These are phyloP conservation scores for Lithophane semibrunnea DNA, from an alignment of 2,888 invertebrate species.

Conservation along the genomic window DNA sequence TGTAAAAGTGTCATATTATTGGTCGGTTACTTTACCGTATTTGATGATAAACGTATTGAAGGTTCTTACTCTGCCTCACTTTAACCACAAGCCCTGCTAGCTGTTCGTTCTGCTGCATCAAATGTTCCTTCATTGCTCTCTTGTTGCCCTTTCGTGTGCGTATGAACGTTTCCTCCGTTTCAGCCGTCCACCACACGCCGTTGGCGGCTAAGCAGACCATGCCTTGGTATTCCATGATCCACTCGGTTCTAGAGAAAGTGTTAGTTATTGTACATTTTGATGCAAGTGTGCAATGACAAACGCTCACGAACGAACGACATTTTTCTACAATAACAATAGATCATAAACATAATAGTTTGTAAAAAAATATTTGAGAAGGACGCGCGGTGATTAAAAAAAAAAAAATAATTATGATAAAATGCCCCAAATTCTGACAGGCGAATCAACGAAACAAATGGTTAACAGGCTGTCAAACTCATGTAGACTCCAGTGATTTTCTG, in stretches of 20 bases:
- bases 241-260: slow-evolving; percentile 92
- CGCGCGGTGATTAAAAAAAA: not conserved
- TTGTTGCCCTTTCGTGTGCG: slow-evolving; percentile 93
- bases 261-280: not conserved
- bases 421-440: too few species aligned
- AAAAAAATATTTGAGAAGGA: not conserved
- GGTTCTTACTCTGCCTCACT: slow-evolving; percentile 84
- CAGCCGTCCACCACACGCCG: slow-evolving; percentile 99
- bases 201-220: slow-evolving; percentile 96
- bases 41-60: not conserved
- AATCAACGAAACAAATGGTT: too few species aligned
- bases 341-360: not conserved
- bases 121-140: slow-evolving; percentile 97
- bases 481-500: too few species aligned
- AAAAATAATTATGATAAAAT: too few species aligned
- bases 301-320: not conserved
- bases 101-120: slow-evolving; percentile 94
- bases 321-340: not conserved
- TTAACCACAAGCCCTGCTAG: slow-evolving; percentile 95
- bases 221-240: slow-evolving; percentile 97
- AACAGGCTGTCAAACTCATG: too few species aligned
- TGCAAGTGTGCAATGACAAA: not conserved
- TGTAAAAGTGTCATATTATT: not conserved
- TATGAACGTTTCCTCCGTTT: slow-evolving; percentile 96
- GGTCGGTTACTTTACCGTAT: not conserved